Conservation (phyloP, 2,797 vertebrate genomes). For the Tapera naevia region DNA sequence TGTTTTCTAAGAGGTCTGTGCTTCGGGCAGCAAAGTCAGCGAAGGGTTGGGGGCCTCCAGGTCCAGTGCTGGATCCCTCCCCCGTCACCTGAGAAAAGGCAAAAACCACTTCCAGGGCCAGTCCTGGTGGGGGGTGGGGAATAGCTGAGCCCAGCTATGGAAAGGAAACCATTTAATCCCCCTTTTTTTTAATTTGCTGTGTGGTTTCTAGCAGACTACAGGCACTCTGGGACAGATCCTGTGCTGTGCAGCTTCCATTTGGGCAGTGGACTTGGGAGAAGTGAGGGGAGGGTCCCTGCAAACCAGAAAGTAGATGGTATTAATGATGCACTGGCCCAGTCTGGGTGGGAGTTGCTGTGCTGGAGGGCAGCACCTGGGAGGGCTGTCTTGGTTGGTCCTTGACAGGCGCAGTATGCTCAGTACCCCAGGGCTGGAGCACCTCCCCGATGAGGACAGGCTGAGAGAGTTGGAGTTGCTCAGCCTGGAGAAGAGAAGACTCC, state of each 20-base stretch:
- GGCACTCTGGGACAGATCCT: background rate
- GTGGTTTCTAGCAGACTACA: accelerated
- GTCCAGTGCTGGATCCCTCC: constrained; percentile 30
- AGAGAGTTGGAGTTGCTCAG: too few relatives aligned
- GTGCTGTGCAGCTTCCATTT: background rate
- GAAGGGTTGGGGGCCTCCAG: constrained; percentile 52
- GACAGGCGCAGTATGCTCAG: background rate
- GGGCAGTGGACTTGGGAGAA: background rate
- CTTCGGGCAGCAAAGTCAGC: constrained; percentile 32
- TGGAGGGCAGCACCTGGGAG: background rate
- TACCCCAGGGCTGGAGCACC: too few relatives aligned
- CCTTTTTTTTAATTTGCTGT: accelerated
- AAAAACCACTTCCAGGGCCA: constrained; percentile 26
- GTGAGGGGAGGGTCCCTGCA: background rate
- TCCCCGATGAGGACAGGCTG: too few relatives aligned
- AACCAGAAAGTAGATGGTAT: accelerated
- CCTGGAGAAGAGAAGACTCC: background rate
- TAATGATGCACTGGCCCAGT: background rate
- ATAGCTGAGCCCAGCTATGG: background rate
- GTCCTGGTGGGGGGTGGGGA: background rate
- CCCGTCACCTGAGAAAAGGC: constrained; percentile 66
- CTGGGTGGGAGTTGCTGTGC: background rate
- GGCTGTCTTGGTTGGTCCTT: background rate
- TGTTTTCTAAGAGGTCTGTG: constrained; percentile 58
- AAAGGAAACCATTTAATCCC: constrained; percentile 1